These are phyloP conservation scores for Drosophila mimetica DNA, from an alignment of 2,888 invertebrate genomes.

Conservation along the genomic window DNA sequence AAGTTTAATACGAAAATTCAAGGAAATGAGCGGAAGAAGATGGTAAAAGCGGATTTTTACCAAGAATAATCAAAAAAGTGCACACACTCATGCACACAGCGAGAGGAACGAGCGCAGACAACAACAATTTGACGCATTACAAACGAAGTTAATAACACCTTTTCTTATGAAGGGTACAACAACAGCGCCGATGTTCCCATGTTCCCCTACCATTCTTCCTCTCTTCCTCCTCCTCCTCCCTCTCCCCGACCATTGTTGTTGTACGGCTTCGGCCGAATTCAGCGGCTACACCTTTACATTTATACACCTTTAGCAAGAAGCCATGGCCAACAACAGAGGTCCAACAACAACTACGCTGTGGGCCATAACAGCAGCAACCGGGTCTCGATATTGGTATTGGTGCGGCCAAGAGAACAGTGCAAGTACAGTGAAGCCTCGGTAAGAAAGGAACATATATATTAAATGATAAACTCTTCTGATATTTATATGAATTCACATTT, in stretches of 20 bases:
- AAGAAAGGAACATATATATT: too few species aligned
- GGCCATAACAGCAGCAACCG: constrained; percentile 27
- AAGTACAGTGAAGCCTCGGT: constrained; percentile 13
- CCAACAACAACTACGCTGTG: constrained; percentile 3
- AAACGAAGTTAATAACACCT: constrained; percentile 76
- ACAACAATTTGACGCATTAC: constrained; percentile 61
- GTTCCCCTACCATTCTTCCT: constrained; percentile 15
- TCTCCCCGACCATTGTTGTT: constrained; percentile 13
- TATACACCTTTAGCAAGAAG: constrained; percentile 49
- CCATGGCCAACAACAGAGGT: constrained; percentile 33
- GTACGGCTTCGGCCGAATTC: constrained; percentile 55
- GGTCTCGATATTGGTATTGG: constrained; percentile 27
- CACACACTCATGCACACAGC: constrained; percentile 40
- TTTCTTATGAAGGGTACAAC: constrained; percentile 76
- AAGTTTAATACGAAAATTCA: constrained; percentile 74
- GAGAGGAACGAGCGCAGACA: constrained; percentile 23
- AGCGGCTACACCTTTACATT: constrained; percentile 47
- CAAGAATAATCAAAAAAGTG: constrained; percentile 74
- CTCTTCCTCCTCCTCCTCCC: constrained; percentile 1
- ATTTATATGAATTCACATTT: too few species aligned
- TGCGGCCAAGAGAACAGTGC: constrained; percentile 22
- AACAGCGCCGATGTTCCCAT: constrained; percentile 23
- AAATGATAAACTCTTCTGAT: too few species aligned
- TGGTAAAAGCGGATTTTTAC: constrained; percentile 75
- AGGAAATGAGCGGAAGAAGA: constrained; percentile 78